These are phyloP conservation scores for Ardeotis arabs DNA, from an alignment of 2,113 vertebrate species.

Conservation along the genomic window DNA sequence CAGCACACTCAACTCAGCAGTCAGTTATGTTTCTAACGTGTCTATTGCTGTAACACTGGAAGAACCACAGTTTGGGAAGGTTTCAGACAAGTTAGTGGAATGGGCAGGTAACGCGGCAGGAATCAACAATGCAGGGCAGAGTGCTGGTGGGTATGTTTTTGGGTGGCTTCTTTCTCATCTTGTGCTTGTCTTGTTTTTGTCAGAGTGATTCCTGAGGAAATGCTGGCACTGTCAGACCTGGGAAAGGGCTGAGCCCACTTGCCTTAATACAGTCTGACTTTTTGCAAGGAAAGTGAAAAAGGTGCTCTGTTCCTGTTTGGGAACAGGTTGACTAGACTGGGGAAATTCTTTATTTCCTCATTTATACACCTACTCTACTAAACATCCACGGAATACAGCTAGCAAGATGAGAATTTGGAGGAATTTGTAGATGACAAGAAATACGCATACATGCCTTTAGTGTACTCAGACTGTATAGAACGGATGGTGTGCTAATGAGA, in stretches of 20 bases:
- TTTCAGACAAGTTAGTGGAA: background rate
- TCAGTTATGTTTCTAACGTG: background rate
- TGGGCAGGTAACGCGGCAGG: background rate
- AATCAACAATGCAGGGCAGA: background rate
- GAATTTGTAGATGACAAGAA: background rate
- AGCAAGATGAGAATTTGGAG: background rate
- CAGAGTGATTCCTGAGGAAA: background rate
- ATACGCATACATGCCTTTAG: background rate
- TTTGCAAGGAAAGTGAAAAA: background rate
- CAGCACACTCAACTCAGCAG: background rate
- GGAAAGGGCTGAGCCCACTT: background rate
- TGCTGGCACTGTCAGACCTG: background rate
- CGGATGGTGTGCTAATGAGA: background rate
- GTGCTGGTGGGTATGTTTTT: rapidly evolving
- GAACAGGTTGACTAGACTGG: background rate
- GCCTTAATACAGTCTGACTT: background rate
- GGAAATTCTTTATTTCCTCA: background rate
- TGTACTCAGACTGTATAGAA: background rate
- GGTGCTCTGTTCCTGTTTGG: background rate
- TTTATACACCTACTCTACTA: background rate
- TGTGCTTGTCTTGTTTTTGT: background rate
- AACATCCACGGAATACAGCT: background rate
- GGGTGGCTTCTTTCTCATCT: background rate
- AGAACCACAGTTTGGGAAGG: background rate
- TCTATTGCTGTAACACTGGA: background rate